A percentile compares a stretch with the other conserved stretches of the same genome.
Evolutionary conservation across 1,140 invertebrate species (phyloP).

Genomic region (Matsumurasca onukii): DNA sequence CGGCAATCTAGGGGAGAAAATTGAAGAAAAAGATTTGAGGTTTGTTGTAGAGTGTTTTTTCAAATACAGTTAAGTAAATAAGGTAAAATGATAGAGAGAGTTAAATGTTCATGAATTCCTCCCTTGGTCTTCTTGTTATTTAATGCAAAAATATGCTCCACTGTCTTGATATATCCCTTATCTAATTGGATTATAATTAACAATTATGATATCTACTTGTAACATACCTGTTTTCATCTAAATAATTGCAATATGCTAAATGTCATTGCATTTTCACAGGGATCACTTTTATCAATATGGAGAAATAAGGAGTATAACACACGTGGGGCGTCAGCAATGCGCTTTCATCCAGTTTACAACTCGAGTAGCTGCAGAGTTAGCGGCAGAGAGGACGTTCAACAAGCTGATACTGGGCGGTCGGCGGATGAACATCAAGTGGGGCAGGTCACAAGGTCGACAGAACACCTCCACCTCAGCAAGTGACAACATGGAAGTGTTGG

Average conservation of each 20-base stretch:
- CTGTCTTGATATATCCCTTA: no score
- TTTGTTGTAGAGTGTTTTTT: no score
- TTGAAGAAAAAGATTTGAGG: slow-evolving; percentile 89
- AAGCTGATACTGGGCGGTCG: slow-evolving; percentile 87
- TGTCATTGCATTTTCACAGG: no score
- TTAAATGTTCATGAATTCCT: no score
- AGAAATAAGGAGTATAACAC: slow-evolving; percentile 92
- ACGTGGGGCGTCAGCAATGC: slow-evolving; percentile 93
- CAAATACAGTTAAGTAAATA: no score
- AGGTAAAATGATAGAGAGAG: no score
- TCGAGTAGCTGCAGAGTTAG: slow-evolving; percentile 84
- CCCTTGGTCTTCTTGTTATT: no score
- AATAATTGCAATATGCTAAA: no score
- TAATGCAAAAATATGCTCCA: no score
- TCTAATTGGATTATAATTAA: no score
- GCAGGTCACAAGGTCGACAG: slow-evolving; percentile 76
- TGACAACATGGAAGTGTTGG: slow-evolving; percentile 59
- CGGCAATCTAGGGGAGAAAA: slow-evolving; percentile 85
- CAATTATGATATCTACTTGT: no score
- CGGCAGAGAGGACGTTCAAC: slow-evolving; percentile 96
- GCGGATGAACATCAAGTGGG: slow-evolving; percentile 95
- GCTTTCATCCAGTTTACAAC: slow-evolving; percentile 97
- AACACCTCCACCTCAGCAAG: slow-evolving; percentile 43
- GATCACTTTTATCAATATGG: slow-evolving; percentile 98
- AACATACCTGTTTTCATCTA: no score